Percentiles rank a stretch among this genome's conserved stretches.
Evolutionary conservation across 2,113 vertebrate species (phyloP).

Genomic region (Notarius lentiginosus): DNA sequence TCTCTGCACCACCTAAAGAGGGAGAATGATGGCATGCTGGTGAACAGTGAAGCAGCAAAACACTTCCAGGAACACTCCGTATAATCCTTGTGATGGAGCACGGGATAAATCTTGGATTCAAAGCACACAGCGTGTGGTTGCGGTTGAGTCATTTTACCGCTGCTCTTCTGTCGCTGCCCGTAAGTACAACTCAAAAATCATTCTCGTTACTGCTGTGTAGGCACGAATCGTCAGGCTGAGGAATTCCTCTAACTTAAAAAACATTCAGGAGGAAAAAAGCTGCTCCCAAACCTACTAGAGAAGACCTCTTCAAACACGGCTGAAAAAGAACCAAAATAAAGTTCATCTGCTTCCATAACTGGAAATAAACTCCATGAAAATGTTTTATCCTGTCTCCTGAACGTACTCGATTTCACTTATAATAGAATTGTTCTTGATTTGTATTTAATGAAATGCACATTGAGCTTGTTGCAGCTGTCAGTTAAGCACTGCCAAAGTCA

Average conservation of each 20-base stretch:
- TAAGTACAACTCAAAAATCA: neutral
- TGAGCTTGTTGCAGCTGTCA: constrained; percentile 23
- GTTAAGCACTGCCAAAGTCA: constrained; percentile 22
- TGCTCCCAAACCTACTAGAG: neutral
- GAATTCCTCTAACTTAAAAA: neutral
- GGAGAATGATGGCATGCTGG: constrained; percentile 23
- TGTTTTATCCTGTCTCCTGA: neutral
- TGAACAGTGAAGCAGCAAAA: neutral
- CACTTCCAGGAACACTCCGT: neutral
- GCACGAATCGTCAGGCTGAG: neutral
- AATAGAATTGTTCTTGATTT: constrained; percentile 11
- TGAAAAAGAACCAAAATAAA: neutral
- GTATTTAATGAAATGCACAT: constrained; percentile 11
- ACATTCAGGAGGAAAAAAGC: neutral
- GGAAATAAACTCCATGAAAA: neutral
- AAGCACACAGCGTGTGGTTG: neutral
- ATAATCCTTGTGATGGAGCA: neutral
- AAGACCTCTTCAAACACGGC: neutral
- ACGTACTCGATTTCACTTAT: neutral
- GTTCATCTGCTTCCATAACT: neutral
- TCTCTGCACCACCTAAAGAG: constrained; percentile 90
- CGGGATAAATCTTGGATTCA: neutral
- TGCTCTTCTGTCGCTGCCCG: neutral
- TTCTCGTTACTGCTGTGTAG: neutral
- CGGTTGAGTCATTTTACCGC: neutral